Percentiles rank a stretch among this genome's conserved stretches.
Evolutionary conservation across 2,888 invertebrate species (phyloP).

Genomic region (Caenorhabditis sp.): DNA sequence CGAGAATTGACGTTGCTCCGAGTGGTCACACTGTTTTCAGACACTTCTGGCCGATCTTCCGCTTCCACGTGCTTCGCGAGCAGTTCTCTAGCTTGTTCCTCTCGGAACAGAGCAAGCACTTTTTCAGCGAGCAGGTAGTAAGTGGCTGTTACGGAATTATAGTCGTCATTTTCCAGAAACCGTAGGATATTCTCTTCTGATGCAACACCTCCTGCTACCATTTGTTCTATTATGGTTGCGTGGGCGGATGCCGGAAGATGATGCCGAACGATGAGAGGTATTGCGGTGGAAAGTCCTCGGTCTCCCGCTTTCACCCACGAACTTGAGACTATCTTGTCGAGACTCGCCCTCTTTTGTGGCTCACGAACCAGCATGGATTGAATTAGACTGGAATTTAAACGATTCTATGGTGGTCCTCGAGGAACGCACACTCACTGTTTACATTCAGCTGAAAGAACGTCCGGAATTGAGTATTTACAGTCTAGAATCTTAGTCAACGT

Average conservation of each 20-base stretch:
- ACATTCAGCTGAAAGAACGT: conserved; percentile 90
- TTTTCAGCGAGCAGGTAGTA: conserved; percentile 96
- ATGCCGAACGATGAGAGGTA: conserved; percentile 86
- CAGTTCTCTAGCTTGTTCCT: conserved; percentile 81
- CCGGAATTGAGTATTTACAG: conserved; percentile 94
- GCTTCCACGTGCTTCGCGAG: conserved; percentile 36
- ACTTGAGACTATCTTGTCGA: conserved; percentile 90
- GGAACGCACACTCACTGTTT: conserved; percentile 84
- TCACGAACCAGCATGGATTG: conserved; percentile 93
- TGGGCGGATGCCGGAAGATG: conserved; percentile 93
- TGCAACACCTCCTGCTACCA: conserved; percentile 95
- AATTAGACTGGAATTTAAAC: conserved; percentile 85
- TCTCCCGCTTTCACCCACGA: conserved; percentile 80
- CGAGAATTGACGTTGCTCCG: conserved; percentile 20
- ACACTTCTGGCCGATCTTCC: conserved; percentile 18
- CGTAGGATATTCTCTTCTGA: conserved; percentile 89
- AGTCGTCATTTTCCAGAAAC: conserved; percentile 93
- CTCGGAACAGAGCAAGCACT: conserved; percentile 86
- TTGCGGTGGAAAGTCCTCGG: conserved; percentile 70
- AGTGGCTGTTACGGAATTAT: conserved; percentile 98
- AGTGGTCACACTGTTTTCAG: neutral
- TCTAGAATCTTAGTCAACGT: conserved; percentile 99
- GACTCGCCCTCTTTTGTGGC: conserved; percentile 90
- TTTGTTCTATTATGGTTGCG: conserved; percentile 90
- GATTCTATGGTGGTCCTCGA: neutral